Percentiles rank a stretch among this genome's conserved stretches.
phyloP scores from a whole-genome alignment of 2,113 vertebrate genomes.

The Butorides virescens region DNA sequence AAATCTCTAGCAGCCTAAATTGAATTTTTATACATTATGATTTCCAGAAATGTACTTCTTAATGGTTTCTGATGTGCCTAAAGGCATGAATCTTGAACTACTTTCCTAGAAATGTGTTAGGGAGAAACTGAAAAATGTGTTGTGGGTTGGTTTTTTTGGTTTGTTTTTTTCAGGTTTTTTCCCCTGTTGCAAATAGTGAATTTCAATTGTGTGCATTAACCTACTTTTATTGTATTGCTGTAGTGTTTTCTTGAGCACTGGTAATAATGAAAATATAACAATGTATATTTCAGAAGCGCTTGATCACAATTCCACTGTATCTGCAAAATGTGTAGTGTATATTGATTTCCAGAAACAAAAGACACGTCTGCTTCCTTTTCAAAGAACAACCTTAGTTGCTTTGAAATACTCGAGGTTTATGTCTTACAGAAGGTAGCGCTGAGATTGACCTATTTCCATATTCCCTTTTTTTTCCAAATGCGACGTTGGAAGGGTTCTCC shows the following conservation, averaged over 20 bases:
- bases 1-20: slow-evolving; percentile 66
- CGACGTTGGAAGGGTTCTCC: neutral
- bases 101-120: slow-evolving; percentile 24
- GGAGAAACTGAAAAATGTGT: slow-evolving; percentile 15
- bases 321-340: neutral
- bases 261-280: slow-evolving; percentile 26
- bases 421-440: neutral
- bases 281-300: slow-evolving; percentile 14
- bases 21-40: slow-evolving; percentile 76
- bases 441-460: slow-evolving; percentile 18
- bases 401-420: neutral
- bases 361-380: neutral
- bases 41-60: slow-evolving; percentile 77
- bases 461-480: neutral
- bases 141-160: neutral
- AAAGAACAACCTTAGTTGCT: neutral
- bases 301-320: neutral
- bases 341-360: slow-evolving; percentile 44
- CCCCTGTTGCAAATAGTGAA: neutral
- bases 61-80: slow-evolving; percentile 76
- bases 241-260: slow-evolving; percentile 24
- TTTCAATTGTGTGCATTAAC: slow-evolving; percentile 35
- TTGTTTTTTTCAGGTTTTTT: neutral
- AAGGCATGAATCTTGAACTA: slow-evolving; percentile 70
- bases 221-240: slow-evolving; percentile 4